phyloP scores from a whole-genome alignment of 2,888 invertebrate species.

The Hofmannophila pseudospretella region DNA sequence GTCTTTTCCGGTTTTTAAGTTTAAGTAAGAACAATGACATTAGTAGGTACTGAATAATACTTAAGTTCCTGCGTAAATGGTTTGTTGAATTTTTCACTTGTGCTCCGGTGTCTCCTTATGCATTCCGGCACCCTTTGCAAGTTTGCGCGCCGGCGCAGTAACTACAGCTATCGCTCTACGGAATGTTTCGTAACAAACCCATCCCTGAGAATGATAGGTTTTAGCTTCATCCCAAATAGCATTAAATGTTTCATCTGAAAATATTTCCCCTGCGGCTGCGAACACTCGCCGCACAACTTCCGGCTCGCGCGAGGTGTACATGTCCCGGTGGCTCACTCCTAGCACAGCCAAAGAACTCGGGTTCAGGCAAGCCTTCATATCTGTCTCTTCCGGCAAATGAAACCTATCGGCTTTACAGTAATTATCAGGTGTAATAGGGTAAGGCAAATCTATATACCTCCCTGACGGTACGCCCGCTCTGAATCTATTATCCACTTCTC shows the following conservation, averaged over 20 bases:
- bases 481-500: constrained; percentile 15
- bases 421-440: constrained; percentile 26
- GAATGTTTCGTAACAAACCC: constrained; percentile 59
- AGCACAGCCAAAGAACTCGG: constrained; percentile 29
- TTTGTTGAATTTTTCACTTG: no score
- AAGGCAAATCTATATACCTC: constrained; percentile 35
- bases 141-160: no score
- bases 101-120: no score
- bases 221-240: constrained; percentile 55
- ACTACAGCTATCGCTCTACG: constrained; percentile 10
- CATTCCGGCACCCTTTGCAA: no score
- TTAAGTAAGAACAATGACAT: no score
- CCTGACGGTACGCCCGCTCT: constrained; percentile 38
- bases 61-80: no score
- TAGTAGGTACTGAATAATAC: no score
- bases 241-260: constrained; percentile 54
- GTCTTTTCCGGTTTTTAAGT: no score
- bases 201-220: constrained; percentile 49
- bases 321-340: constrained; percentile 34
- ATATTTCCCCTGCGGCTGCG: constrained; percentile 49
- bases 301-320: constrained; percentile 29
- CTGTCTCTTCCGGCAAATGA: constrained; percentile 33
- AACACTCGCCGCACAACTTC: constrained; percentile 46
- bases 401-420: constrained; percentile 28
- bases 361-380: constrained; percentile 26